Base-by-base conservation (phyloP, 2,797 vertebrate species). In the Anniella stebbinsi region DNA sequence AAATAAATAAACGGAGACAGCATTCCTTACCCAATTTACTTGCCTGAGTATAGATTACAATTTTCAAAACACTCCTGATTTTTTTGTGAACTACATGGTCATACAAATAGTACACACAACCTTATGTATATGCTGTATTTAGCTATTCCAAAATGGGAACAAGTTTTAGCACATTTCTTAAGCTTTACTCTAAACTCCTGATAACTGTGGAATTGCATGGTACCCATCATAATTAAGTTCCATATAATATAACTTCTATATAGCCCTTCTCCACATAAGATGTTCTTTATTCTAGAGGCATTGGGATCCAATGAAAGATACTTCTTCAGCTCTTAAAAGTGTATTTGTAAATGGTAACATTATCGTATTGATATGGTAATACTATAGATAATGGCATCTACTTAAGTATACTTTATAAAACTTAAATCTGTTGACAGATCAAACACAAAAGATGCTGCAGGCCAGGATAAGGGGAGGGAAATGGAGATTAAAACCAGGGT, bases 401-500 rank as follows among this genome's bases (percentile, higher is more conserved):
- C 88, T 93, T 87, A 28, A 85, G 73, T 90, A 51, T 25, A 86
- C 90, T 92, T 82, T 8, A n/a, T 63, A 91, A 89, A 92, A 63
- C 21, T 84, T 87, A 92, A 54, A 66, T 73, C 69, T 90, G 90
- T 60, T 95, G 93, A 93, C 91, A 94, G 89, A 88, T 82, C 13
- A 91, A 93, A 91, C 84, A 92, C 83, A 83, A 75, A 66, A 9
- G 67, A 36, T 84, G 41, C 36, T 2, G 57, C 38, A 5, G 33
- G 13, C 36, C 41, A 67, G 41, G 17, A 9, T 28, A 60, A 28
- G 30, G 81, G 54, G 92, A 92, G 76, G 83, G 93, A 75, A 77
- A 9, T 3, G 2, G 1, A 83, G 91, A 91, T 93, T 75, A 91
- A 94, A 94, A 94, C 69, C 54, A 95, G 91, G 91, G 33, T 89